These are phyloP conservation scores for Artibeus jamaicensis DNA, from an alignment of 2,797 vertebrate genomes.

Conservation along the genomic window DNA sequence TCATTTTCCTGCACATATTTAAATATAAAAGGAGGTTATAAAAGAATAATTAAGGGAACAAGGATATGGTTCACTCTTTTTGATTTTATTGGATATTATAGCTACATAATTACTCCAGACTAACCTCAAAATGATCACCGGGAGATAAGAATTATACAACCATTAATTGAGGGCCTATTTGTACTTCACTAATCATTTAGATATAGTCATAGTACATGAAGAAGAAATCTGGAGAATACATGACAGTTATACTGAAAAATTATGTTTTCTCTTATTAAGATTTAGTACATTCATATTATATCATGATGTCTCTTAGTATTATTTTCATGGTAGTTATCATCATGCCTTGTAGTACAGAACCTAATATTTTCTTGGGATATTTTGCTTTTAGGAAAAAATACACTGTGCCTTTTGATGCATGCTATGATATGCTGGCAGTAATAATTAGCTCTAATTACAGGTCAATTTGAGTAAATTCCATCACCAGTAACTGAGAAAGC, in stretches of 20 bases:
- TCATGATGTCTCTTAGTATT: not conserved
- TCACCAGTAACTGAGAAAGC: conserved; percentile 58
- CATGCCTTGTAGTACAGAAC: conserved; percentile 2
- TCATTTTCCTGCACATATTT: not conserved
- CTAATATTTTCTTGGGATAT: not conserved
- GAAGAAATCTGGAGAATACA: not conserved
- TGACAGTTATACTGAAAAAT: not conserved
- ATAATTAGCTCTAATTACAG: conserved; percentile 68
- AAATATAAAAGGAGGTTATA: not conserved
- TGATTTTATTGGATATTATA: conserved; percentile 1
- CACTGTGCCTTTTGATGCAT: conserved; percentile 31
- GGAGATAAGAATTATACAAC: not conserved
- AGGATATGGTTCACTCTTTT: not conserved
- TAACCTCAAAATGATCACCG: conserved; percentile 20
- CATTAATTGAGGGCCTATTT: not conserved
- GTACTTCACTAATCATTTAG: conserved; percentile 22
- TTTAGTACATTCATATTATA: not conserved
- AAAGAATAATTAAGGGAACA: not conserved
- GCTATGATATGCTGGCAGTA: conserved; percentile 55
- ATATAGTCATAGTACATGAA: not conserved
- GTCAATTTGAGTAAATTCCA: conserved; percentile 69
- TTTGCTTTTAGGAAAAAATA: conserved; percentile 51
- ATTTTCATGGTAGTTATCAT: conserved; percentile 51
- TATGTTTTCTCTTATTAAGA: not conserved
- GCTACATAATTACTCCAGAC: not conserved